Evolutionary conservation across 2,113 vertebrate species (phyloP).

Genomic region (Hydropotes inermis): DNA sequence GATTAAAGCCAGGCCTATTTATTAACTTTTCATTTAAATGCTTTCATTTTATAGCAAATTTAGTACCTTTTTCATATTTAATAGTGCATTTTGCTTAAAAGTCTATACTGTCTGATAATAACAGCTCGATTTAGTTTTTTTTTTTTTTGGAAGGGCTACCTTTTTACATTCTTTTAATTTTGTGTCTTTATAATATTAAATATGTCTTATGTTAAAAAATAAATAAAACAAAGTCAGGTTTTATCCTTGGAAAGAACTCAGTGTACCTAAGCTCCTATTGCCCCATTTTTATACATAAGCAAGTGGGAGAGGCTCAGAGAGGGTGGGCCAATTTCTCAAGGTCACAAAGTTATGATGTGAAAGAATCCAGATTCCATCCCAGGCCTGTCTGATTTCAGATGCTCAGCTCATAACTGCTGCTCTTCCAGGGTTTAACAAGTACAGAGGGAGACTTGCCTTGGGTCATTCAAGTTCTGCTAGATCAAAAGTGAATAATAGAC

Average conservation of each 20-base stretch:
- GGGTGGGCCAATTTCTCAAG: not conserved
- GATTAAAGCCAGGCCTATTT: not conserved
- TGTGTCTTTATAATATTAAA: not conserved
- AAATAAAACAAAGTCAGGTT: not conserved
- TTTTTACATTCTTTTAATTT: not conserved
- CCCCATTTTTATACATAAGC: not conserved
- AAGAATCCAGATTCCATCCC: not conserved
- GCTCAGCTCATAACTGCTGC: not conserved
- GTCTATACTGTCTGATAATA: not conserved
- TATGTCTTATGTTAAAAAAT: not conserved
- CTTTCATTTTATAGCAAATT: not conserved
- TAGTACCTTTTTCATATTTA: not conserved
- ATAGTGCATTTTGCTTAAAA: not conserved
- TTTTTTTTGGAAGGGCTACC: not conserved
- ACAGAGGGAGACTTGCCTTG: not conserved
- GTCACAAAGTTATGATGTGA: not conserved
- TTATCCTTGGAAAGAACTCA: not conserved
- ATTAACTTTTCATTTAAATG: not conserved
- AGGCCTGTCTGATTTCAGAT: not conserved
- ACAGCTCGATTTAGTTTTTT: not conserved
- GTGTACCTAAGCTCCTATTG: fast-evolving
- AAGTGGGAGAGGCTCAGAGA: not conserved
- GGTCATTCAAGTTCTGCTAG: not conserved
- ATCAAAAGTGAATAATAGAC: slow-evolving; percentile 25
- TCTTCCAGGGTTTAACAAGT: not conserved